These are phyloP conservation scores for Fulica atra DNA, from an alignment of 2,113 vertebrate genomes.

Conservation along the genomic window DNA sequence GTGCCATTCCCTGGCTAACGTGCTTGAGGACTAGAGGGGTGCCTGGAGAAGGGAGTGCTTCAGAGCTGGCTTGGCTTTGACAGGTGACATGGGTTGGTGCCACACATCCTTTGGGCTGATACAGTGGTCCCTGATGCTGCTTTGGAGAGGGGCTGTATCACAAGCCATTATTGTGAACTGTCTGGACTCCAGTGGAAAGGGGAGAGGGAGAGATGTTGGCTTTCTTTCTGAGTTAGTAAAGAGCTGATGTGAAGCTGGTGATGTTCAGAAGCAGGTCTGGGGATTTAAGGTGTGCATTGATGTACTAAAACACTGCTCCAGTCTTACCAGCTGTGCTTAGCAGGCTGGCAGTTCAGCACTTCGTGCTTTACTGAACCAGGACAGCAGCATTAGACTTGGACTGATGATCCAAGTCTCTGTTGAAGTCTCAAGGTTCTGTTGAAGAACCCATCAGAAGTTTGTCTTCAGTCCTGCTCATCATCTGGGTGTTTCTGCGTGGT, in stretches of 20 bases:
- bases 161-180: not conserved
- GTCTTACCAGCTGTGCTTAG: not conserved
- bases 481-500: not conserved
- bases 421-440: no score
- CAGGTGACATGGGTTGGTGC: not conserved
- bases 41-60: not conserved
- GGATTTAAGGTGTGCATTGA: not conserved
- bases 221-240: not conserved
- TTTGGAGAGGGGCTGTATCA: not conserved
- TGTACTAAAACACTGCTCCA: not conserved
- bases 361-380: not conserved
- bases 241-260: not conserved
- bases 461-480: not conserved
- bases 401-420: not conserved
- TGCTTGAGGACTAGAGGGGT: not conserved
- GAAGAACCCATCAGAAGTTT: not conserved
- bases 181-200: not conserved
- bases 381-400: not conserved
- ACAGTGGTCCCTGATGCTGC: not conserved
- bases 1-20: not conserved
- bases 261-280: not conserved
- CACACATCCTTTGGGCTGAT: fast-evolving
- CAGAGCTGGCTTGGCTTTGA: not conserved
- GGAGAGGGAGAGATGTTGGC: not conserved
- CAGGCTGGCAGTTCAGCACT: not conserved